A percentile compares a stretch with the other conserved stretches of the same genome.
These are phyloP conservation scores for Agapostemon virescens DNA, from an alignment of 2,888 invertebrate species.

Conservation along the genomic window DNA sequence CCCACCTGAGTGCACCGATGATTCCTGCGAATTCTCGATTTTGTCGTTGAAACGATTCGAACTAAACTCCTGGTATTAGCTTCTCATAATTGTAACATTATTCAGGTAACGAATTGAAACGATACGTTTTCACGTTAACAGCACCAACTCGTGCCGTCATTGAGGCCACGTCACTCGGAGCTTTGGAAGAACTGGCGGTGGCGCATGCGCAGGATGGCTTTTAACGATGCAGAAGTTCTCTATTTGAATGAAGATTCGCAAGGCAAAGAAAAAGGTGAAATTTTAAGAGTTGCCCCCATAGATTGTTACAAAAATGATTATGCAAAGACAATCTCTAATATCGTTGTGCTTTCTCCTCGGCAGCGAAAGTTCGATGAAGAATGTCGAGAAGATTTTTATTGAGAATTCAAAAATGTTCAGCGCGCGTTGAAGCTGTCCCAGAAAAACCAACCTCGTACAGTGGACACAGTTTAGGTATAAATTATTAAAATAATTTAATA, in stretches of 20 bases:
- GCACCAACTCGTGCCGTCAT: conserved; percentile 60
- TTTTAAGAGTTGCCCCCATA: background rate
- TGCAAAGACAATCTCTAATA: background rate
- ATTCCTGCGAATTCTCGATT: conserved; percentile 19
- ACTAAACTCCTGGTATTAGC: conserved; percentile 20
- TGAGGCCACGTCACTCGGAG: conserved; percentile 63
- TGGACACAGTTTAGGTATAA: background rate
- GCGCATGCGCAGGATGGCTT: conserved; percentile 43
- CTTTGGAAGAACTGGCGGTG: conserved; percentile 23
- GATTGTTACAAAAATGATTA: background rate
- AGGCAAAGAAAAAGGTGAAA: background rate
- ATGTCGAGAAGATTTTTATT: background rate
- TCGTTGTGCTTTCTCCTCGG: background rate
- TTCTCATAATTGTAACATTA: conserved; percentile 46
- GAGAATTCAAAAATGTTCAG: background rate
- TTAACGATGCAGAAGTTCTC: conserved; percentile 18
- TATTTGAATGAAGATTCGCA: conserved; percentile 29
- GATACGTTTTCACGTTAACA: conserved; percentile 34
- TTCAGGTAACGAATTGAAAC: conserved; percentile 23
- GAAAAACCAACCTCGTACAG: background rate
- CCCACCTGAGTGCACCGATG: conserved; percentile 28
- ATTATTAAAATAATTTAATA: background rate
- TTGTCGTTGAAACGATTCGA: conserved; percentile 1
- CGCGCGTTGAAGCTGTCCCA: background rate
- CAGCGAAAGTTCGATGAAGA: background rate